phyloP scores from a whole-genome alignment of 2,888 invertebrate species.

The Nemotelus pantherinus region DNA sequence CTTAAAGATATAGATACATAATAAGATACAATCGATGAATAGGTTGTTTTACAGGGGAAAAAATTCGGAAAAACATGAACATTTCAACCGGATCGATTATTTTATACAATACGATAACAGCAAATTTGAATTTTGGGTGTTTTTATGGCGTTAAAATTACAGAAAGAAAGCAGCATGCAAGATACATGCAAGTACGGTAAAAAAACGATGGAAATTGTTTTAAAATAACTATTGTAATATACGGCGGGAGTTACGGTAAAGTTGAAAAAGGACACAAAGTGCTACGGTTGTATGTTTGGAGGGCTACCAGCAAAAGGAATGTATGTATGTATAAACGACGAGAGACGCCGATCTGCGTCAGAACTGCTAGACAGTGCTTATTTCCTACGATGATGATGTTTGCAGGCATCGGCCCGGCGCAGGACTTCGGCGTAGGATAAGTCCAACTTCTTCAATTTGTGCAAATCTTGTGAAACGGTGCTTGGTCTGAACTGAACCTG shows the following conservation, averaged over 20 bases:
- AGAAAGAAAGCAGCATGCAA: not conserved
- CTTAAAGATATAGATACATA: constrained; percentile 7
- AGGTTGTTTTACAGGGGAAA: too few species aligned
- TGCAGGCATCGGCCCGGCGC: constrained; percentile 68
- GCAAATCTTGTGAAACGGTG: constrained; percentile 83
- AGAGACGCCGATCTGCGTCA: not conserved
- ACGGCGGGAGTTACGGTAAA: not conserved
- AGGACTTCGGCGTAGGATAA: constrained; percentile 87
- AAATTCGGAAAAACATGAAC: too few species aligned
- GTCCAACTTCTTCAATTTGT: constrained; percentile 82
- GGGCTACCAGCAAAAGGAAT: not conserved
- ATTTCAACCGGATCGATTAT: too few species aligned
- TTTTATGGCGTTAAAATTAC: not conserved
- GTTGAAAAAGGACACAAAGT: not conserved
- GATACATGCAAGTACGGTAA: not conserved
- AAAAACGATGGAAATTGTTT: too few species aligned
- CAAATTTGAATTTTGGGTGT: too few species aligned
- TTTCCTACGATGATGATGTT: constrained; percentile 56
- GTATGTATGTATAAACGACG: not conserved
- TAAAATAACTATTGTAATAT: not conserved
- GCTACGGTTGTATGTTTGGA: not conserved
- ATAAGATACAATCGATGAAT: too few species aligned
- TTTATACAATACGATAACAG: too few species aligned
- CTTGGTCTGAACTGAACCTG: constrained; percentile 70
- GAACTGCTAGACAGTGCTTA: constrained; percentile 40